Conservation (phyloP, 1,140 invertebrate genomes). For the Dendroctonus valens region DNA sequence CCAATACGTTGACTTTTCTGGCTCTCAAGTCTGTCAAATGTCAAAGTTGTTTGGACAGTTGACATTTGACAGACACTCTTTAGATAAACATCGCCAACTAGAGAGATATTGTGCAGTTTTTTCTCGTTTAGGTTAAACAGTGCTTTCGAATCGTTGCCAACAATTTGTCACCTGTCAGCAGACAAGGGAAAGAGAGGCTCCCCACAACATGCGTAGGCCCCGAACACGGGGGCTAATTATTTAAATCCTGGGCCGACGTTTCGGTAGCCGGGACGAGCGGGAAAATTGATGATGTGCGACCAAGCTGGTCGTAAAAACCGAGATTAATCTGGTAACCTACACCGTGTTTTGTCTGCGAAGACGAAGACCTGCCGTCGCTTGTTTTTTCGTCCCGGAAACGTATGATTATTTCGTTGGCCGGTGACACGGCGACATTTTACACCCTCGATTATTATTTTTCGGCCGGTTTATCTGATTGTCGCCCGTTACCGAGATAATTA, state of each 20-base stretch:
- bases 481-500: background rate
- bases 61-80: too few species aligned
- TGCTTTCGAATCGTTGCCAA: too few species aligned
- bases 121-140: too few species aligned
- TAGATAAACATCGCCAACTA: too few species aligned
- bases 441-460: constrained; percentile 21
- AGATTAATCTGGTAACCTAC: constrained; percentile 21
- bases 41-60: too few species aligned
- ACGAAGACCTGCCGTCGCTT: constrained; percentile 15
- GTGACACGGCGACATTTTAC: constrained; percentile 20
- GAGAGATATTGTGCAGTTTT: too few species aligned
- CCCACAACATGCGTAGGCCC: too few species aligned
- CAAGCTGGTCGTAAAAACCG: constrained; percentile 7
- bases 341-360: constrained; percentile 21
- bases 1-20: too few species aligned
- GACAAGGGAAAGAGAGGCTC: too few species aligned
- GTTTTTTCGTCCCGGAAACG: constrained; percentile 16
- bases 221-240: constrained; percentile 8
- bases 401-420: constrained; percentile 19
- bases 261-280: constrained; percentile 21
- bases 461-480: constrained; percentile 17
- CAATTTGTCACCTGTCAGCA: too few species aligned
- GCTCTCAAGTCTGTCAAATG: too few species aligned
- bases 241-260: constrained; percentile 6
- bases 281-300: constrained; percentile 23